Percentiles rank a stretch among this genome's conserved stretches.
These are phyloP conservation scores for Diaperis boleti DNA, from an alignment of 2,888 invertebrate genomes.

Conservation along the genomic window DNA sequence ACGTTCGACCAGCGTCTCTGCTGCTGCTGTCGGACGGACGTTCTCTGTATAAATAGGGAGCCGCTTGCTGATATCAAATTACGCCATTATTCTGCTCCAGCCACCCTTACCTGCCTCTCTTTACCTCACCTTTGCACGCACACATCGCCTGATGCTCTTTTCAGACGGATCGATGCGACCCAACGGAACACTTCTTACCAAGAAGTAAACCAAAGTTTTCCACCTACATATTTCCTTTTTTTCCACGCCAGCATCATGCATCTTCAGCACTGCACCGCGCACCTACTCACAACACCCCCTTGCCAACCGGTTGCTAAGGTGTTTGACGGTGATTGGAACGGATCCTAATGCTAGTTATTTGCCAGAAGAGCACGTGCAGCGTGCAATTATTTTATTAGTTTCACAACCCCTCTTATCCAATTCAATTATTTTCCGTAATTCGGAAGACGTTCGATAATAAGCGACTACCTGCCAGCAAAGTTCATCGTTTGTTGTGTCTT, in stretches of 20 bases:
- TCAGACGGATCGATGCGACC: constrained; percentile 15
- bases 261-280: background rate
- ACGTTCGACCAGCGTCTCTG: constrained; percentile 39
- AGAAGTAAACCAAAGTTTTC: too few species aligned
- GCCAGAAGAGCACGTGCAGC: constrained; percentile 51
- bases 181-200: background rate
- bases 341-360: constrained; percentile 54
- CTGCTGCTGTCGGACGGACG: constrained; percentile 49
- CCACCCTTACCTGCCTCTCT: constrained; percentile 60
- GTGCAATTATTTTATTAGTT: constrained; percentile 42
- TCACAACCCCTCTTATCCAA: constrained; percentile 32
- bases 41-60: constrained; percentile 61
- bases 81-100: constrained; percentile 62
- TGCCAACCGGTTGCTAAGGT: constrained; percentile 49
- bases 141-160: constrained; percentile 33
- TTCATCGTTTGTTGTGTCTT: too few species aligned
- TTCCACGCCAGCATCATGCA: background rate
- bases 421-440: constrained; percentile 22
- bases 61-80: constrained; percentile 62
- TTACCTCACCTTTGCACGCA: constrained; percentile 44
- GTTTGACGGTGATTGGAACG: constrained; percentile 51
- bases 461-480: too few species aligned
- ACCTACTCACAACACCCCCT: constrained; percentile 31
- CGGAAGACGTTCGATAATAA: constrained; percentile 1
- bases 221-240: too few species aligned